A percentile compares a stretch with the other conserved stretches of the same genome.
phyloP scores from a whole-genome alignment of 2,888 invertebrate species.

The Macaria notata region DNA sequence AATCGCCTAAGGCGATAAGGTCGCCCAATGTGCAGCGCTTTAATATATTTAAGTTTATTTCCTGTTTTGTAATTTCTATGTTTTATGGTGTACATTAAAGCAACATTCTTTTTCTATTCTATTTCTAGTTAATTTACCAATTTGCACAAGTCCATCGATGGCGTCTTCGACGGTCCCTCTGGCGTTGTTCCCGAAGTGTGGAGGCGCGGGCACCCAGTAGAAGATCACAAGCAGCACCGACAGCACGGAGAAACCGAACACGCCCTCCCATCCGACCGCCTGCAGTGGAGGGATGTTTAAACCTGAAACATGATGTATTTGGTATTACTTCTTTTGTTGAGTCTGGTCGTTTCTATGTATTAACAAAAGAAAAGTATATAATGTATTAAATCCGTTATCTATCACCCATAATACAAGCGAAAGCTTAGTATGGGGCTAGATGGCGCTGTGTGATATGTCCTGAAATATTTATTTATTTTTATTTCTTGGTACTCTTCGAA shows the following conservation, averaged over 20 bases:
- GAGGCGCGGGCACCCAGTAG: conserved; percentile 89
- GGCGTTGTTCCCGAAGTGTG: conserved; percentile 90
- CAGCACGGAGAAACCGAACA: conserved; percentile 66
- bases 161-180: conserved; percentile 91
- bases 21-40: no score
- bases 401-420: not conserved
- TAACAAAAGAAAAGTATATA: no score
- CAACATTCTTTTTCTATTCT: no score
- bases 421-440: not conserved
- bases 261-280: conserved; percentile 97
- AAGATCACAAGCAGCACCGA: conserved; percentile 75
- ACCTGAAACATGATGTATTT: conserved; percentile 53
- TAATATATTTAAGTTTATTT: no score
- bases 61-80: no score
- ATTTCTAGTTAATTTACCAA: conserved; percentile 72
- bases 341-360: no score
- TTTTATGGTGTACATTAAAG: no score
- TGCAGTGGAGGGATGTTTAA: conserved; percentile 94
- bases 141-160: conserved; percentile 92
- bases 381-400: no score
- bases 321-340: not conserved
- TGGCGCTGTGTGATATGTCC: no score
- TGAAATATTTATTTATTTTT: no score
- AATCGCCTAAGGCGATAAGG: no score
- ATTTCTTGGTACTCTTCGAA: no score